A percentile compares a stretch with the other conserved stretches of the same genome.
Evolutionary conservation across 2,113 vertebrate species (phyloP).

Genomic region (Aspiorhynchus laticeps): DNA sequence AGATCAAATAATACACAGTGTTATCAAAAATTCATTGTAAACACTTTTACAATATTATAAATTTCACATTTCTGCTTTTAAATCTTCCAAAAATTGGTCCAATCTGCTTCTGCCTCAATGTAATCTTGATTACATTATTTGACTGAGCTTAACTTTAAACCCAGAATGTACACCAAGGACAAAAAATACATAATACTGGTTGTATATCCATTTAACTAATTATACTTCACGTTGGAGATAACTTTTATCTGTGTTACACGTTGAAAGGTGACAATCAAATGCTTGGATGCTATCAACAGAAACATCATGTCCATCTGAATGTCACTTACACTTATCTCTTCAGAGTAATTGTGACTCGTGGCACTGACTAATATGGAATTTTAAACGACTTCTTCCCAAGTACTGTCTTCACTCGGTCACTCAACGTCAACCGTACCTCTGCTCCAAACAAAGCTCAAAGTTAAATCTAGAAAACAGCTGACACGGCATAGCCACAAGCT

Average conservation of each 20-base stretch:
- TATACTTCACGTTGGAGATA: background rate
- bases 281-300: conserved; percentile 3
- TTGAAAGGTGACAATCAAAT: conserved; percentile 9
- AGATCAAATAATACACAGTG: background rate
- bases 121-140: background rate
- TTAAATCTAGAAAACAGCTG: conserved; percentile 32
- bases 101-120: background rate
- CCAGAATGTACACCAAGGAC: background rate
- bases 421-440: conserved; percentile 27
- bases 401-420: conserved; percentile 19
- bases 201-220: background rate
- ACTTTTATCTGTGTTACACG: background rate
- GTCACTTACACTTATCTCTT: conserved; percentile 15
- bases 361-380: background rate
- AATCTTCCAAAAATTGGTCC: background rate
- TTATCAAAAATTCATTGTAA: background rate
- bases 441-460: conserved; percentile 16
- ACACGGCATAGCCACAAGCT: conserved; percentile 60
- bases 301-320: conserved; percentile 10
- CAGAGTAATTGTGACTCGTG: conserved; percentile 1
- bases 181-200: background rate
- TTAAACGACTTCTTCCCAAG: conserved; percentile 23
- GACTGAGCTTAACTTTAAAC: background rate
- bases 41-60: background rate
- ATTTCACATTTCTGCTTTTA: background rate